phyloP scores from a whole-genome alignment of 1,140 invertebrate genomes.

The Brachystomella parvula region DNA sequence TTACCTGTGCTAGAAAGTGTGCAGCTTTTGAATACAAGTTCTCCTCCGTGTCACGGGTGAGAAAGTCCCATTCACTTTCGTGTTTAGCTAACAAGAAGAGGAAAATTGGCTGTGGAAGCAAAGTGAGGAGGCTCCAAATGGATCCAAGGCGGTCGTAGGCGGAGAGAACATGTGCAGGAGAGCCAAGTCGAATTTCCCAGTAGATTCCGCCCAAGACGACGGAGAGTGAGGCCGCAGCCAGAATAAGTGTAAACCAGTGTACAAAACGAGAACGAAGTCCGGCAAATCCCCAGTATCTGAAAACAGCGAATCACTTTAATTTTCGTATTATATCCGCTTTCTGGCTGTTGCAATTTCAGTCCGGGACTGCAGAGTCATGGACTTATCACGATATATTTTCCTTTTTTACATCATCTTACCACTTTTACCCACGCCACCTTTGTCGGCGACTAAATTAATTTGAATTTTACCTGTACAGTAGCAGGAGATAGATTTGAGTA shows the following conservation, averaged over 20 bases:
- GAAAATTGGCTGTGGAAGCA: constrained; percentile 65
- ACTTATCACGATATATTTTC: no score
- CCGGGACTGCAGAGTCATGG: no score
- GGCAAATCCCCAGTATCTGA: constrained; percentile 52
- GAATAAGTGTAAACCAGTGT: constrained; percentile 63
- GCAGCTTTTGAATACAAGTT: constrained; percentile 67
- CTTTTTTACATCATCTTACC: no score
- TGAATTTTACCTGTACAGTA: no score
- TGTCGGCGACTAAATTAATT: neutral
- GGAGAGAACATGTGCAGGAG: neutral
- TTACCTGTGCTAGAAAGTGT: constrained; percentile 69
- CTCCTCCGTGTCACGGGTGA: constrained; percentile 69
- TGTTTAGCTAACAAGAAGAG: constrained; percentile 62
- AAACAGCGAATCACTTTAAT: constrained; percentile 8
- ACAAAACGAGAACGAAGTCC: constrained; percentile 79
- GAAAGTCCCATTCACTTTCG: constrained; percentile 55
- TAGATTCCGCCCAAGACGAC: constrained; percentile 77
- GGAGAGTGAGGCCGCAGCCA: constrained; percentile 69
- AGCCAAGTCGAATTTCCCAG: constrained; percentile 66
- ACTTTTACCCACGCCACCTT: constrained; percentile 1
- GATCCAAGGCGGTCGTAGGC: constrained; percentile 57
- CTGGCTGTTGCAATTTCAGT: no score
- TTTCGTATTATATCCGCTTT: no score
- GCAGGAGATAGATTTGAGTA: constrained; percentile 60
- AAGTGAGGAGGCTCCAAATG: constrained; percentile 69